Evolutionary conservation across 2,797 vertebrate genomes (phyloP), one percentile per base, ranked within the genome.

Genomic region (Okamejei kenojei): DNA sequence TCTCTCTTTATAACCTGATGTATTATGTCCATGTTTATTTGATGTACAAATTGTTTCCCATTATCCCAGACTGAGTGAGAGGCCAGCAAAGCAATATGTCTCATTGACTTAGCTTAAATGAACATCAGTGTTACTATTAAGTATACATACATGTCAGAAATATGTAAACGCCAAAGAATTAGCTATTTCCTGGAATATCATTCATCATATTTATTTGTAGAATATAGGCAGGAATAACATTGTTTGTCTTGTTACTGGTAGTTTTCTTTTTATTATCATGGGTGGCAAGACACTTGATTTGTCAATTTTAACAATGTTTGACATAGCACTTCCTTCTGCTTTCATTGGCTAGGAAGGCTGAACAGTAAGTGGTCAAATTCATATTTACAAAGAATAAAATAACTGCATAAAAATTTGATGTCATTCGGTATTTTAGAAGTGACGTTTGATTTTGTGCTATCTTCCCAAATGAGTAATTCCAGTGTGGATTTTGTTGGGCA

Each of bases 221-320:
- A 74, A 74, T 92, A 92, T 29, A 92, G 61, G 65, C 26, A 92
- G 90, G 35, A 92, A 92, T 92, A 92, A 92, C 90, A 76, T 92
- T 92, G 90, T 74, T 74, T 73, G 88, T 13, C 38, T 54, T 92
- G 35, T 92, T 92, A 76, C 90, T 92, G 71, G 90, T 54, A 74
- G 32, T 92, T 92, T 92, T 38, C 35, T 92, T 92, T 92, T 73
- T 92, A 92, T 74, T 92, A 68, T 76, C 71, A 38, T 17, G 71
- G 71, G 68, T 92, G 90, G 73, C 26, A 74, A 21, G 35, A 74
- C 73, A 92, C 71, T 92, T 38, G 71, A 92, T 92, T 92, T 92
- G 38, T 92, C 90, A 92, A 92, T 7, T 76, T 92, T 92, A 92
- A 92, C 45, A 71, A 76, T 92, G 90, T 92, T 92, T 92, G 90